Evolutionary conservation across 2,113 vertebrate genomes (phyloP).

Genomic region (Pelusios castaneus): DNA sequence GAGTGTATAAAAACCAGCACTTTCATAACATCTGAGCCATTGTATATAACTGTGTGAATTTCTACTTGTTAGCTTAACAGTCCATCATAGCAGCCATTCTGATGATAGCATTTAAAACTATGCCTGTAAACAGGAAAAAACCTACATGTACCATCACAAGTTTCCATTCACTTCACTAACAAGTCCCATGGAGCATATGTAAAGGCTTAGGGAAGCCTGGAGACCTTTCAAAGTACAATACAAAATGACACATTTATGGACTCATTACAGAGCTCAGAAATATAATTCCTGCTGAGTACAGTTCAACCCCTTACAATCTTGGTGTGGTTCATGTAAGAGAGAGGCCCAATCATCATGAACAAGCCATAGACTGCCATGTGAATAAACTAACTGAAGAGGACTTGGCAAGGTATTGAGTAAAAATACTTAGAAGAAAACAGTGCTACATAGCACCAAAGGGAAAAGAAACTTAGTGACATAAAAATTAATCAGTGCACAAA

Average conservation of each 20-base stretch:
- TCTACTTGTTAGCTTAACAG: conserved; percentile 6
- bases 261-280: background rate
- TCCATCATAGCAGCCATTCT: background rate
- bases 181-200: rapidly evolving
- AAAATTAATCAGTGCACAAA: background rate
- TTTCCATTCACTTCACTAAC: background rate
- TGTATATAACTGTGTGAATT: background rate
- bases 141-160: background rate
- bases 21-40: background rate
- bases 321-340: background rate
- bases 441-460: background rate
- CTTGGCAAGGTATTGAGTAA: rapidly evolving
- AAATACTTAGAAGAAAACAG: rapidly evolving
- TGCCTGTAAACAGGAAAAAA: background rate
- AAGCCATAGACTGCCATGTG: rapidly evolving
- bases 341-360: background rate
- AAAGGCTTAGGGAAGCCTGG: background rate
- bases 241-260: background rate
- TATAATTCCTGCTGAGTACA: background rate
- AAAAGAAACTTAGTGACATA: background rate
- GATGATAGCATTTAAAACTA: background rate
- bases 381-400: background rate
- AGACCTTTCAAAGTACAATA: background rate
- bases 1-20: background rate
- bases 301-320: background rate